Base-by-base conservation (phyloP, 2,888 invertebrate genomes). In the Drosophila limbata region DNA sequence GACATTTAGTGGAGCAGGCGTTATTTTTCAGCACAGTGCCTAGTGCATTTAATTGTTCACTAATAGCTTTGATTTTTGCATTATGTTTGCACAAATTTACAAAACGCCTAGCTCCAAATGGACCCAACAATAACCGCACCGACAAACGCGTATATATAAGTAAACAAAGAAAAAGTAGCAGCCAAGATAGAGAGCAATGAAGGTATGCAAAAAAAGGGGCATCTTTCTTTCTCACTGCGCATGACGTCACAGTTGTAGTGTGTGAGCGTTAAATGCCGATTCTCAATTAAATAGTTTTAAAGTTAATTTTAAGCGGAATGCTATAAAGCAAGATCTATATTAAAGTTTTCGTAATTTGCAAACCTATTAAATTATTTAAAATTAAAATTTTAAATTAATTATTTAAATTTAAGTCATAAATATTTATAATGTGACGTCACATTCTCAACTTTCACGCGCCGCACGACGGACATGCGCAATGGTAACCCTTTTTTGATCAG, bases 131-230 rank as follows among this genome's bases (percentile, higher is more conserved):
- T 57, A 77, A 64, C 73, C 73, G 73, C 68, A 77, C 70, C 78
- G 65, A 77, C 77, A 63, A 70, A 50, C 69, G 68, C 70, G 74
- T 74, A 78, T 77, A 77, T 77, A 77, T 84, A 64, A 64, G 64
- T 64, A 82, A 82, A 82, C 82, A 82, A 84, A 82, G 82, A 81
- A 84, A 81, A 84, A 81, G 72, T 81, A 69, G 69, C 70, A 72
- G 76, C 53, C 47, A 51, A 33, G 53, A 37, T 60, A 48, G 37
- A 61, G 45, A 47, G 61, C 37, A 55, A 70, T 28, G 10, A 42
- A 68, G 75, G 75, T 76, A 64, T 17, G 67, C 71, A 50, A 33
- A 6, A 40, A 47, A 37, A 33, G 59, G 50, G 28, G 31, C 19
- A 50, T 44, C 31, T 47, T 56, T 59, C 3, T n/a, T 50, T 57